Base-by-base conservation (phyloP, 2,888 invertebrate genomes). In the Spodoptera exigua region DNA sequence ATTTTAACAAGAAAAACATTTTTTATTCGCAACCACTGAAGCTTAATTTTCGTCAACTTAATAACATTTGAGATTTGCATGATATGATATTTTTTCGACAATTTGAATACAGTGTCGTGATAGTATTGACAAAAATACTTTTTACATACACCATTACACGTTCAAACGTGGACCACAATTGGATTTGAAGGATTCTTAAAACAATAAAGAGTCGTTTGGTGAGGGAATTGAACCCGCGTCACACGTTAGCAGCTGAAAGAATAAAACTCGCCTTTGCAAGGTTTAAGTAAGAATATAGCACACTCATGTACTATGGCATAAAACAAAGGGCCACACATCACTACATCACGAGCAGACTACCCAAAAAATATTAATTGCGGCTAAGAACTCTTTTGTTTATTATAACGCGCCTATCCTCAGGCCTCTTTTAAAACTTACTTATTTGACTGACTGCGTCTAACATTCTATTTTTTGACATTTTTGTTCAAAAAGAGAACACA, bases 341-440 rank as follows among this genome's bases (percentile, higher is more conserved):
- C 52, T 70, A 65, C 2, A 36, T 16, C 40, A 44, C n/a, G n/a
- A 36, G 11, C 17, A 16, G 32, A 27, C 2, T 11, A 7, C 27
- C 34, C 14, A 41, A 27, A 44, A 59, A 63, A 46, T 35, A 17
- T 43, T 59, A 54, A 45, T 36, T 21, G 4, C 12, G 16, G 41
- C 53, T 60, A 41, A 43, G 44, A 57, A 45, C 36, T 62, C 52
- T 43, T 52, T 59, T 63, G 44, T 57, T 37, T 57, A 60, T 59
- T 52, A 59, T 56, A 70, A 59, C 46, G 54, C 54, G 27, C 5
- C 18, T 18, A 12, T 47, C 44, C 36, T 52, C 39, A 36, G 52
- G 36, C 43, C 18, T 43, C 3, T 60, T 47, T 39, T 41, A 40
- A 58, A 67, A 60, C 48, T 58, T 73, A 44, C 48, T 53, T 16